These are phyloP conservation scores for Chiloscyllium punctatum DNA, from an alignment of 2,797 vertebrate genomes.

Conservation along the genomic window DNA sequence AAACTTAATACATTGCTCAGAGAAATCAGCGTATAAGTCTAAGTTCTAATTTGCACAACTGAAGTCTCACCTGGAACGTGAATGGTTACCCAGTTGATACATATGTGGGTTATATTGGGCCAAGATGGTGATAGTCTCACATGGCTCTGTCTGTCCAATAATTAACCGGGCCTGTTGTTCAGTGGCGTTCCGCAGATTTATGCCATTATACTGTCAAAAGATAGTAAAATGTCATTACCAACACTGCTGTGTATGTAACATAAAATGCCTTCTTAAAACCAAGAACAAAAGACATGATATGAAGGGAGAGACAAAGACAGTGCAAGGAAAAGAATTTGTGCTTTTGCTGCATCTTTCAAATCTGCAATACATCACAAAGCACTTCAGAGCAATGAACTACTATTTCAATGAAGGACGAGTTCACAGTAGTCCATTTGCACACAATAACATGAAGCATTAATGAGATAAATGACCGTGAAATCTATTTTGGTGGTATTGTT, in stretches of 20 bases:
- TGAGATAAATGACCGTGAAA: neutral
- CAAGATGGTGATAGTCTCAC: slow-evolving; percentile 88
- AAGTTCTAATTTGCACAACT: neutral
- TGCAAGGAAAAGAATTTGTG: too few species aligned
- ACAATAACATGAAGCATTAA: neutral
- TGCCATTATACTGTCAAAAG: slow-evolving; percentile 81
- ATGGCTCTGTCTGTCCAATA: slow-evolving; percentile 80
- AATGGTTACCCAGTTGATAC: slow-evolving; percentile 87
- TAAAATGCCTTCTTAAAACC: neutral
- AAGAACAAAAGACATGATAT: neutral
- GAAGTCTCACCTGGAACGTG: slow-evolving; percentile 73
- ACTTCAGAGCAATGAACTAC: neutral
- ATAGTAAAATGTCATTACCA: neutral
- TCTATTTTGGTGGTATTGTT: neutral
- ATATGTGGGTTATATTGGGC: slow-evolving; percentile 95
- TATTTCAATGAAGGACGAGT: neutral
- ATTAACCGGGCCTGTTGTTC: slow-evolving; percentile 93
- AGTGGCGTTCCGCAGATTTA: slow-evolving; percentile 91
- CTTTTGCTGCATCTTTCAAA: neutral
- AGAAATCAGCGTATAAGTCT: neutral
- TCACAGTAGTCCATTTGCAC: neutral
- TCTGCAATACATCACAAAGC: neutral
- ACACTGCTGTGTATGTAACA: neutral
- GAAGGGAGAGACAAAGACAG: neutral
- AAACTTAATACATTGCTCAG: neutral